A percentile compares a stretch with the other conserved stretches of the same genome.
These are phyloP conservation scores for Danio aesculapii DNA, from an alignment of 2,797 vertebrate species.

Conservation along the genomic window DNA sequence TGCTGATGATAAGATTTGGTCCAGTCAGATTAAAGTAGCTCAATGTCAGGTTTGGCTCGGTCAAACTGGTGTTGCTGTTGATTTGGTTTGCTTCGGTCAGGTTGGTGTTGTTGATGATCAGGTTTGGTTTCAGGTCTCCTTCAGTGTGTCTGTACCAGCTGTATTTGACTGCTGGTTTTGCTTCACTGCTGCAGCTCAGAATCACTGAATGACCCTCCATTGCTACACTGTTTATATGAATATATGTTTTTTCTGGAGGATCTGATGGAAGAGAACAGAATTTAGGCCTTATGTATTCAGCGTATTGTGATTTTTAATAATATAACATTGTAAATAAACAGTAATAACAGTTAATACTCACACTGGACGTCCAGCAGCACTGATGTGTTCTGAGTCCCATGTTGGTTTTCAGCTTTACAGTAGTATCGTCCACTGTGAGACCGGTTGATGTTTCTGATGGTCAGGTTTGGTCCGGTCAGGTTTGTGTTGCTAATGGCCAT, in stretches of 20 bases:
- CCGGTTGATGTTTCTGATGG: background rate
- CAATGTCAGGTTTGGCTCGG: too few species aligned
- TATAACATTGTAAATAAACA: too few species aligned
- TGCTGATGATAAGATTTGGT: too few species aligned
- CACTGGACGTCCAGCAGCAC: constrained; percentile 41
- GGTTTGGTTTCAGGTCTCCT: constrained; percentile 12
- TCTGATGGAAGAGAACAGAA: background rate
- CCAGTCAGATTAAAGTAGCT: too few species aligned
- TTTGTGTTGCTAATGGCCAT: constrained; percentile 7
- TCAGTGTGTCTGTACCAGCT: constrained; percentile 1
- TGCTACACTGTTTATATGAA: background rate
- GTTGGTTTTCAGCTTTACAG: constrained; percentile 46
- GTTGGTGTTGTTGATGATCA: too few species aligned
- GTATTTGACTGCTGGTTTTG: too few species aligned
- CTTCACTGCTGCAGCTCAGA: constrained; percentile 44
- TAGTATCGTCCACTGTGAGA: constrained; percentile 38
- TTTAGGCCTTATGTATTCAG: too few species aligned
- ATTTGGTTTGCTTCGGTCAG: too few species aligned
- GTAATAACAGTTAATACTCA: constrained; percentile 13
- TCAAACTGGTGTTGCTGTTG: too few species aligned
- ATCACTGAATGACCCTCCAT: constrained; percentile 11
- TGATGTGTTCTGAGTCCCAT: constrained; percentile 29
- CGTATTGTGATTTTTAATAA: too few species aligned
- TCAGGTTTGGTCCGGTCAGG: background rate
- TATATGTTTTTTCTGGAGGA: background rate